These are phyloP conservation scores for Botrylloides violaceus DNA, from an alignment of 23 tunicate species.

Conservation along the genomic window DNA sequence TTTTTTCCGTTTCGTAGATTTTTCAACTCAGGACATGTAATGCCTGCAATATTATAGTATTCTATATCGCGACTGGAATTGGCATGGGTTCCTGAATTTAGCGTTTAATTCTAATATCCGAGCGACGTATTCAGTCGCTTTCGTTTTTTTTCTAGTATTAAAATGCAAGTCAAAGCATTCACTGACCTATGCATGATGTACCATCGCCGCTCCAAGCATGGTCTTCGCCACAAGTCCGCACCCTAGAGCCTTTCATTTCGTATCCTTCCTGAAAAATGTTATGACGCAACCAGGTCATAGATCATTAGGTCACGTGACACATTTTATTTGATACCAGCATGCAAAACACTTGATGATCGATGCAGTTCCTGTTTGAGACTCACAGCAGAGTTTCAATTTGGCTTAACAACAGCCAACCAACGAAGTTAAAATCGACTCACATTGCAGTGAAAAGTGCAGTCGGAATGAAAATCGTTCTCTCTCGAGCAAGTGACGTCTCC, in stretches of 20 bases:
- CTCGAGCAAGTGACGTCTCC: slow-evolving; percentile 44
- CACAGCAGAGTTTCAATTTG: too few relatives aligned
- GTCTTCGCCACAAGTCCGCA: slow-evolving; percentile 31
- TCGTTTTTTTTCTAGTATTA: too few relatives aligned
- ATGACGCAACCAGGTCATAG: too few relatives aligned
- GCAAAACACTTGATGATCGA: too few relatives aligned
- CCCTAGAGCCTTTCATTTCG: slow-evolving; percentile 29
- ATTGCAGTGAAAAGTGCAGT: slow-evolving; percentile 50
- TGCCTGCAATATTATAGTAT: slow-evolving; percentile 26
- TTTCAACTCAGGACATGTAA: slow-evolving; percentile 55
- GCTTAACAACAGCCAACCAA: neutral
- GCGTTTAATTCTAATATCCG: too few relatives aligned
- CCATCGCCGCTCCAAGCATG: slow-evolving; percentile 39
- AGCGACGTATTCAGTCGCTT: too few relatives aligned
- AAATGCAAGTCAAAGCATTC: neutral
- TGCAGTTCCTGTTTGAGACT: too few relatives aligned
- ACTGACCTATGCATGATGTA: slow-evolving; percentile 34
- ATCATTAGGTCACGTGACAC: too few relatives aligned
- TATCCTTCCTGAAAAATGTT: slow-evolving; percentile 61
- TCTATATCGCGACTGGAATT: neutral
- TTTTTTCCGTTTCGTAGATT: slow-evolving; percentile 82
- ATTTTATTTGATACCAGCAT: too few relatives aligned
- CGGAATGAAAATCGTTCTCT: slow-evolving; percentile 38
- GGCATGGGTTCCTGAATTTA: too few relatives aligned
- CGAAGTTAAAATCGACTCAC: slow-evolving; percentile 36